Conservation (phyloP, 2,797 vertebrate species). For the Paguma larvata region DNA sequence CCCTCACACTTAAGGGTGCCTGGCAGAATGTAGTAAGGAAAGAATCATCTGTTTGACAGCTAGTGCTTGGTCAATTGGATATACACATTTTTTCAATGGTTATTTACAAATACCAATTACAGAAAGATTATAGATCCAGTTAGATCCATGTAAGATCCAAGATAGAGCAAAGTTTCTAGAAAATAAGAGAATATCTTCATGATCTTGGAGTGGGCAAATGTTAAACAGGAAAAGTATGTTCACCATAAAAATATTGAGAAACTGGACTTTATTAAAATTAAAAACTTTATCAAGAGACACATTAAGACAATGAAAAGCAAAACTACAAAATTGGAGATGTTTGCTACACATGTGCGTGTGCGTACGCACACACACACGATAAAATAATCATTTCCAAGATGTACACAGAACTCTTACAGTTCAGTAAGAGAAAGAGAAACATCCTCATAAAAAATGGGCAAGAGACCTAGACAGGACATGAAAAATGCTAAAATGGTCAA, state of each 20-base stretch:
- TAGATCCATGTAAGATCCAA: background rate
- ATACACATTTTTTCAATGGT: background rate
- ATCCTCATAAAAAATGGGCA: background rate
- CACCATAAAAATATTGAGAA: background rate
- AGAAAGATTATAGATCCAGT: background rate
- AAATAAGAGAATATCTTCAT: conserved; percentile 3
- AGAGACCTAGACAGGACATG: background rate
- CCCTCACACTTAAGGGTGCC: background rate
- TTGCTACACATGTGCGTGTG: background rate
- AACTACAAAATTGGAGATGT: background rate
- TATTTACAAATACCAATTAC: background rate
- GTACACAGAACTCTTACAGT: background rate
- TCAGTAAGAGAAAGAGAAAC: background rate
- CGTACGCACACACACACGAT: background rate
- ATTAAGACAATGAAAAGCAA: background rate
- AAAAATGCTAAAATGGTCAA: background rate
- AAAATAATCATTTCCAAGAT: background rate
- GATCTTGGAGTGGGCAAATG: background rate
- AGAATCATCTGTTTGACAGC: background rate
- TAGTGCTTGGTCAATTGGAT: background rate
- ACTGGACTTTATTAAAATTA: background rate
- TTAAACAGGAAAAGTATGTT: background rate
- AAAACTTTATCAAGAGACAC: background rate
- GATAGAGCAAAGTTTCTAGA: background rate
- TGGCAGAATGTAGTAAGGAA: too few species aligned